Evolutionary conservation across 1,140 invertebrate genomes (phyloP).

Genomic region (Coenobita brevimanus): DNA sequence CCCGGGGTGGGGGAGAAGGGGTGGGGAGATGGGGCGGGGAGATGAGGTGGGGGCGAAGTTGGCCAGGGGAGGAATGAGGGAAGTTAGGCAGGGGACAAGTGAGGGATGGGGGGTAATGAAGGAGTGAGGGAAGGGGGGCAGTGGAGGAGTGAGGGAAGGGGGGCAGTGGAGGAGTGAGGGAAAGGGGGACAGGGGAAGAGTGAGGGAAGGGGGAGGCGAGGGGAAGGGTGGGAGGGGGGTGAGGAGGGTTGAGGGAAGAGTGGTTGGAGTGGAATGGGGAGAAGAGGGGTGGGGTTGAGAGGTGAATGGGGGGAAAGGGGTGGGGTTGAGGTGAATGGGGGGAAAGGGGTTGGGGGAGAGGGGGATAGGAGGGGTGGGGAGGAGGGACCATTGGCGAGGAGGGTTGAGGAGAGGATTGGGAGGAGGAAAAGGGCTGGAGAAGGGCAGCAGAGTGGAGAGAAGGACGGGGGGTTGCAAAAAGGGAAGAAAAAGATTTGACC

Average conservation of each 20-base stretch:
- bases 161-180: not conserved
- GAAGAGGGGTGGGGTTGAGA: not conserved
- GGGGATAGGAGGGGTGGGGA: not conserved
- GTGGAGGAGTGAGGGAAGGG: not conserved
- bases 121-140: not conserved
- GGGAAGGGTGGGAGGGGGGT: not conserved
- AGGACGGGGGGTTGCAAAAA: no score
- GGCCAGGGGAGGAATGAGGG: no score
- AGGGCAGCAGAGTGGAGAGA: no score
- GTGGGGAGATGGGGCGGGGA: no score
- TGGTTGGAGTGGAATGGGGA: not conserved
- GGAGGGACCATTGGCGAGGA: not conserved
- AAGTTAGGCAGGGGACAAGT: not conserved
- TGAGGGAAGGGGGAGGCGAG: not conserved
- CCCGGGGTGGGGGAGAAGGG: no score
- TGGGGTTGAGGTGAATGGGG: no score
- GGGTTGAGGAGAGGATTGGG: no score
- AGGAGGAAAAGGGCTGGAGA: no score
- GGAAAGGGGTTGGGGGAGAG: not conserved
- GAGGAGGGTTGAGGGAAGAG: not conserved
- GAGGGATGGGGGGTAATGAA: not conserved
- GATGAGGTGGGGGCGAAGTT: no score
- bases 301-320: not conserved
- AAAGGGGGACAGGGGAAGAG: no score
- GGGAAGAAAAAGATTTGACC: no score